phyloP scores from a whole-genome alignment of 2,113 vertebrate genomes.

The Catharus bicknelli region DNA sequence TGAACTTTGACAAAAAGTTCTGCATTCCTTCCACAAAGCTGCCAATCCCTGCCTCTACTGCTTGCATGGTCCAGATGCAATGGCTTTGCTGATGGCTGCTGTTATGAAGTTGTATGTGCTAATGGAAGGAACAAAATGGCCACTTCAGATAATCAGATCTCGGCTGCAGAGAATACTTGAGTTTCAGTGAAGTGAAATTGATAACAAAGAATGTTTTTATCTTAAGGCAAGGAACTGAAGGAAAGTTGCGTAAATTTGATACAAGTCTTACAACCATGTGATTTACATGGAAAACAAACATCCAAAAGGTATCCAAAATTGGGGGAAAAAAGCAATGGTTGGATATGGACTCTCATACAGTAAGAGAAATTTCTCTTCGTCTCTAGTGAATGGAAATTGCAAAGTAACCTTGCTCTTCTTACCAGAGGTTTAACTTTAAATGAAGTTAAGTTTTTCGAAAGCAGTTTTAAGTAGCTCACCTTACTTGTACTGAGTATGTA shows the following conservation, averaged over 20 bases:
- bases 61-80: constrained; percentile 25
- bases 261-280: constrained; percentile 26
- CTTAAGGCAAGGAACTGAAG: constrained; percentile 50
- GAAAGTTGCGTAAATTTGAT: constrained; percentile 32
- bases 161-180: neutral
- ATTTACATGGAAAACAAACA: constrained; percentile 37
- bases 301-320: constrained; percentile 42
- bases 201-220: constrained; percentile 49
- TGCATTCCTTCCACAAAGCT: constrained; percentile 18
- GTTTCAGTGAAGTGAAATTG: constrained; percentile 12
- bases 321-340: constrained; percentile 26
- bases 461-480: neutral
- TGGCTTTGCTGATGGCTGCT: constrained; percentile 42
- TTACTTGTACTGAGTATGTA: neutral
- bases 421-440: neutral
- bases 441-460: neutral
- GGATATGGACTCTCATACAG: constrained; percentile 49
- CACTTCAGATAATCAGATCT: neutral
- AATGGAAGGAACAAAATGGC: neutral
- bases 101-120: neutral
- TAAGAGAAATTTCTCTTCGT: constrained; percentile 47
- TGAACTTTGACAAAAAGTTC: constrained; percentile 5
- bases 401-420: neutral
- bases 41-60: neutral
- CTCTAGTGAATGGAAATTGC: constrained; percentile 7